These are phyloP conservation scores for Drosophila guanche DNA, from an alignment of 1,140 invertebrate genomes.

Conservation along the genomic window DNA sequence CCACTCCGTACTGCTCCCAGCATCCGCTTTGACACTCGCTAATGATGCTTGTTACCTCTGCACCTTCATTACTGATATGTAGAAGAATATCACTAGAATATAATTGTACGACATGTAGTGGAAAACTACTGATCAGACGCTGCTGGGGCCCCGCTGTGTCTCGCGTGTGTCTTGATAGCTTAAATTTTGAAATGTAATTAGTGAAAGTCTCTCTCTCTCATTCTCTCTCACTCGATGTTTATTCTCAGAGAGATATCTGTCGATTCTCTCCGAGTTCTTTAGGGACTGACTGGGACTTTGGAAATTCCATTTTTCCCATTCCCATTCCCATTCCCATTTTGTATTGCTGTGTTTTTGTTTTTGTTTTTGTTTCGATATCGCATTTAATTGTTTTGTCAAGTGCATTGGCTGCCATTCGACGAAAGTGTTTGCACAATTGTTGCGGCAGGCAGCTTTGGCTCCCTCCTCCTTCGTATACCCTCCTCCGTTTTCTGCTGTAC, in stretches of 20 bases:
- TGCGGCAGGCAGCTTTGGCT: constrained; percentile 32
- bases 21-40: constrained; percentile 24
- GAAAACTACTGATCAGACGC: constrained; percentile 10
- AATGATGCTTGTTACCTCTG: constrained; percentile 16
- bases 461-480: constrained; percentile 10
- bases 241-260: neutral
- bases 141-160: neutral
- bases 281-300: neutral
- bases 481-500: neutral
- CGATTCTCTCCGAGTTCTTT: too few species aligned
- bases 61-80: too few species aligned
- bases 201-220: constrained; percentile 21
- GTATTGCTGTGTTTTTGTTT: constrained; percentile 5
- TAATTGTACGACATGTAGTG: neutral
- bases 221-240: neutral
- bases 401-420: constrained; percentile 26
- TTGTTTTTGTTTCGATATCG: constrained; percentile 16
- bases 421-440: constrained; percentile 50
- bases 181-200: constrained; percentile 18
- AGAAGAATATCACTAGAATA: too few species aligned
- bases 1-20: neutral
- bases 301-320: constrained; percentile 25
- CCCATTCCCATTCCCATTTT: neutral
- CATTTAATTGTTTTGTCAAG: constrained; percentile 46
- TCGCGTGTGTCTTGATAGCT: constrained; percentile 2